These are phyloP conservation scores for Symphodus melops DNA, from an alignment of 2,113 vertebrate species.

Conservation along the genomic window DNA sequence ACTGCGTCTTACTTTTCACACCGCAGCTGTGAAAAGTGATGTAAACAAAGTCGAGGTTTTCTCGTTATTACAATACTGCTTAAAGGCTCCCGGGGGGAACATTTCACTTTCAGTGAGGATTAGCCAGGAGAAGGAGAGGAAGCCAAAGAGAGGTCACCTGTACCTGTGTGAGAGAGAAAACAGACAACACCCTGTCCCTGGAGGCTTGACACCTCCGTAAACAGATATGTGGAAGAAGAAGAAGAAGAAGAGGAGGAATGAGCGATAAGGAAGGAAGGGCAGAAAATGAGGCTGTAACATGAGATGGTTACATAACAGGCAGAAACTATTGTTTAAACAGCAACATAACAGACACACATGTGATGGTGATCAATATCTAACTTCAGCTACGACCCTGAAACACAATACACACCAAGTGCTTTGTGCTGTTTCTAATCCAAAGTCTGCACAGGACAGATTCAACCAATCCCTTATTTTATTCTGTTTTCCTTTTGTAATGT, in stretches of 20 bases:
- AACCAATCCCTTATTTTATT: too few species aligned
- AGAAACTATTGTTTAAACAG: conserved; percentile 9
- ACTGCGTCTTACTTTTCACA: too few species aligned
- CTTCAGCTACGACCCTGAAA: conserved; percentile 26
- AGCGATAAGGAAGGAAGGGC: conserved; percentile 5
- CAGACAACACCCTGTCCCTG: conserved; percentile 27
- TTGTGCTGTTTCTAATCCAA: too few species aligned
- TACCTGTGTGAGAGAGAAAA: conserved; percentile 26
- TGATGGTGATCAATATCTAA: conserved; percentile 21
- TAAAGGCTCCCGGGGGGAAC: not conserved
- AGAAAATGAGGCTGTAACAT: conserved; percentile 24
- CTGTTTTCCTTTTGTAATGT: too few species aligned
- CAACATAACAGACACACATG: conserved; percentile 11
- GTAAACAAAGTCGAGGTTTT: too few species aligned
- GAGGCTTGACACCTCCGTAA: conserved; percentile 38
- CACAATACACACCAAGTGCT: not conserved
- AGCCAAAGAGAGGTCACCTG: not conserved
- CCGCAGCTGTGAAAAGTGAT: too few species aligned
- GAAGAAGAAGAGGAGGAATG: not conserved
- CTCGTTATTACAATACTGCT: not conserved
- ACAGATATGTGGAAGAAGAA: conserved; percentile 41
- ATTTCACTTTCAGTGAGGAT: not conserved
- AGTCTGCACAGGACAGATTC: too few species aligned
- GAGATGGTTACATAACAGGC: conserved; percentile 34
- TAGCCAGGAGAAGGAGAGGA: not conserved